Conservation (phyloP, 2,797 vertebrate genomes). For the Alosa sapidissima region DNA sequence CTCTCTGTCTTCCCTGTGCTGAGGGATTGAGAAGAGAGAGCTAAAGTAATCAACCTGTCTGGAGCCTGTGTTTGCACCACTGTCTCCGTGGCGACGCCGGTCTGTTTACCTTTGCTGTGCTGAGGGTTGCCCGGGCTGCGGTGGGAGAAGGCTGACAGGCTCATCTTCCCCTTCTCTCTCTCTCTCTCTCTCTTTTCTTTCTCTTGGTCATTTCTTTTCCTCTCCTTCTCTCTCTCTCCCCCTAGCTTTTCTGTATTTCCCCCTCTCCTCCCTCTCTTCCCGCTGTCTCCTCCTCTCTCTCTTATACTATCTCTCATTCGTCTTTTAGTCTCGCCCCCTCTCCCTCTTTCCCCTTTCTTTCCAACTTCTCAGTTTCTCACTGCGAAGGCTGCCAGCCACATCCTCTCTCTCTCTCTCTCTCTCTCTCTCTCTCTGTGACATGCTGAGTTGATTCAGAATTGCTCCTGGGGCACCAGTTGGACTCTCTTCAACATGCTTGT, state of each 20-base stretch:
- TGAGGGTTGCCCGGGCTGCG: not conserved
- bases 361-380: not conserved
- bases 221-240: not conserved
- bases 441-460: not conserved
- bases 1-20: not conserved
- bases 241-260: no score
- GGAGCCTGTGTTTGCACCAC: constrained; percentile 56
- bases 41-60: constrained; percentile 67
- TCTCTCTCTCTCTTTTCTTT: not conserved
- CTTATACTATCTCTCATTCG: not conserved
- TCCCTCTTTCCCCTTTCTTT: not conserved
- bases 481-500: not conserved
- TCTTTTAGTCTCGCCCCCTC: no score
- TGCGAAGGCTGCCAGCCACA: no score
- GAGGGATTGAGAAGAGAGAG: constrained; percentile 39
- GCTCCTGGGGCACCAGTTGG: not conserved
- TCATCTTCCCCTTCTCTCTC: not conserved
- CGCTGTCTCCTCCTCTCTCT: not conserved
- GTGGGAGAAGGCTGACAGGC: not conserved
- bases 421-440: not conserved
- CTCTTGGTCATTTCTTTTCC: not conserved
- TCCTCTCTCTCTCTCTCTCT: no score
- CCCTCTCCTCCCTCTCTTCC: not conserved
- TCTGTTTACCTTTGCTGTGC: constrained; percentile 4
- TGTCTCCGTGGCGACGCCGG: not conserved